Conservation (phyloP, 2,888 invertebrate species). For the Cepaea hortensis region DNA sequence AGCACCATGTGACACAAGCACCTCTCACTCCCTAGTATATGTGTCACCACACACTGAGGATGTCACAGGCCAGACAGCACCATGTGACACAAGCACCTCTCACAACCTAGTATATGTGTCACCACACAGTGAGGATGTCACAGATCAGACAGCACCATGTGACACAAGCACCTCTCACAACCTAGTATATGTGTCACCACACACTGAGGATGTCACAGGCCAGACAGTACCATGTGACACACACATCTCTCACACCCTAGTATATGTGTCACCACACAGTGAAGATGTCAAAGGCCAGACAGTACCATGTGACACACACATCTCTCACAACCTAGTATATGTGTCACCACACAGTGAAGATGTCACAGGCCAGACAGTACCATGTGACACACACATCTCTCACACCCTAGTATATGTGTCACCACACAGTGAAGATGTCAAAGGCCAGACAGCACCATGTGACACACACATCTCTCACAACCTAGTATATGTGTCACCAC, state of each 20-base stretch:
- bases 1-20: background rate
- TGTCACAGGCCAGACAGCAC: background rate
- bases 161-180: background rate
- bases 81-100: background rate
- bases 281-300: background rate
- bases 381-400: background rate
- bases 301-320: background rate
- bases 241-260: background rate
- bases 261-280: too few species aligned
- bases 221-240: background rate
- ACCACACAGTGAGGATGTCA: background rate
- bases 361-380: background rate
- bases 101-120: too few species aligned
- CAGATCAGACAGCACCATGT: background rate
- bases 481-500: background rate
- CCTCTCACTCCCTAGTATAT: background rate
- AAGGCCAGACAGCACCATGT: background rate
- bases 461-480: background rate
- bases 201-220: background rate
- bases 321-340: background rate
- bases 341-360: background rate
- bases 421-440: background rate
- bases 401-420: background rate
- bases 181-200: background rate
- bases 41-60: background rate